Base-by-base conservation (phyloP, 1,140 invertebrate genomes). In the Lutraria rhynchaena region DNA sequence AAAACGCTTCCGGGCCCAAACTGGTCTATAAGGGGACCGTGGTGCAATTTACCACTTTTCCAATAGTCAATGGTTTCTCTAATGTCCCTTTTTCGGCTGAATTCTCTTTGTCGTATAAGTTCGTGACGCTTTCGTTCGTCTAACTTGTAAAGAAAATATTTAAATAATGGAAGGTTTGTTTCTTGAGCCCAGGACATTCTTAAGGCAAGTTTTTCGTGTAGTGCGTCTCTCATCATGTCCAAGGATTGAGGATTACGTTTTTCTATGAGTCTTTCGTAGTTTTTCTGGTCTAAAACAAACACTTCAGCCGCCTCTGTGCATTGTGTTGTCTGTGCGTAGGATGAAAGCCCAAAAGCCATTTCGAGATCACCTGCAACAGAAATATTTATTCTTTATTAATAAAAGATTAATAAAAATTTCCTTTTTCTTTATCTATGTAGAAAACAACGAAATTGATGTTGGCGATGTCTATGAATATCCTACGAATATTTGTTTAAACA, bases 1-100 rank as follows among this genome's bases (percentile, higher is more conserved):
- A 91, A 91, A 5, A 91, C 89, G 46, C 88, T 90, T n/a, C 89
- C 90, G 0, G 89, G 88, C 4, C 89, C 90, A 69, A 86, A 88
- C 75, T 89, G 84, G 76, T 90, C 88, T 13, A 90, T 86, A 1
- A 90, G 70, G 4, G 89, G 86, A 29, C 90, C 90, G 57, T 82
- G 86, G 31, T 84, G 82, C 9, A 88, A 60, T 58, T 82, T 78
- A 9, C 83, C 87, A 35, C 83, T 83, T 37, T 80, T 80, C 57
- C 70, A 82, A 4, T 71, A 67, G 7, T 63, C 46, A 51, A 84
- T 61, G 1, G 70, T 67, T 19, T 63, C 41, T 1, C 27, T 71
- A 19, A 41, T 41, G 9, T 81, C 69, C 24, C 70, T 51, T 67
- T 33, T 70, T 57, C 44, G 49, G 63, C 11, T 58, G 60, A 17